Evolutionary conservation across 2,888 invertebrate species (phyloP).

Genomic region (Nephrocerus scutellatus): DNA sequence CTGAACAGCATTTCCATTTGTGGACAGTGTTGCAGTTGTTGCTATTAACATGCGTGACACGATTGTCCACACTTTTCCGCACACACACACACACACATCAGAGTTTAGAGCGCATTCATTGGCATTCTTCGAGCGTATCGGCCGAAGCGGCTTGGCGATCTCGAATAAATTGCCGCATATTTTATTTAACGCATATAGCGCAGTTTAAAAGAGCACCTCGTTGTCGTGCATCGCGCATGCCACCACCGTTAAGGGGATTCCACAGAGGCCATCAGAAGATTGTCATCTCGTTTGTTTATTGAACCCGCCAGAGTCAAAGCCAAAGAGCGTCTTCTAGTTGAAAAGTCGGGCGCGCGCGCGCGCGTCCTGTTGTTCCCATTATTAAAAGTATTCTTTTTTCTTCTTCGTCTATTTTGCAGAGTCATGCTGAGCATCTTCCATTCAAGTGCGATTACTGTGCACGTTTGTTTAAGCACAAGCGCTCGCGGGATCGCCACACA

Average conservation of each 20-base stretch:
- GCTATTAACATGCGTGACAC: conserved; percentile 24
- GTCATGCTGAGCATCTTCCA: conserved; percentile 86
- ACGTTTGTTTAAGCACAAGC: conserved; percentile 88
- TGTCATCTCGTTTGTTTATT: too few species aligned
- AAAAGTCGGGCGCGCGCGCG: too few species aligned
- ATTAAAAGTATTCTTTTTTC: too few species aligned
- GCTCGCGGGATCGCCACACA: conserved; percentile 87
- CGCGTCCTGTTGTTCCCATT: too few species aligned
- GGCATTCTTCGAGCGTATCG: conserved; percentile 29
- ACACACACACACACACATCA: conserved; percentile 7
- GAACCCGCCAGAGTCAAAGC: too few species aligned
- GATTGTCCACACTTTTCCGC: conserved; percentile 23
- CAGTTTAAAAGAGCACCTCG: conserved; percentile 21
- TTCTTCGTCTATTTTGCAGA: too few species aligned
- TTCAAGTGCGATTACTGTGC: conserved; percentile 89
- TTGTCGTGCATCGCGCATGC: too few species aligned
- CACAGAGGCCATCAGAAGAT: too few species aligned
- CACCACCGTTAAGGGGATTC: too few species aligned
- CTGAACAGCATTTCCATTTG: conserved; percentile 23
- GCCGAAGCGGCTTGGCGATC: conserved; percentile 22
- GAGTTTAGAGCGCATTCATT: conserved; percentile 22
- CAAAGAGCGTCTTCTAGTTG: too few species aligned
- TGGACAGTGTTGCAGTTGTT: conserved; percentile 16
- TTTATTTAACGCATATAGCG: conserved; percentile 12
- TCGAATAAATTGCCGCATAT: conserved; percentile 24